These are phyloP conservation scores for Sialia sialis DNA, from an alignment of 2,113 vertebrate genomes.

Conservation along the genomic window DNA sequence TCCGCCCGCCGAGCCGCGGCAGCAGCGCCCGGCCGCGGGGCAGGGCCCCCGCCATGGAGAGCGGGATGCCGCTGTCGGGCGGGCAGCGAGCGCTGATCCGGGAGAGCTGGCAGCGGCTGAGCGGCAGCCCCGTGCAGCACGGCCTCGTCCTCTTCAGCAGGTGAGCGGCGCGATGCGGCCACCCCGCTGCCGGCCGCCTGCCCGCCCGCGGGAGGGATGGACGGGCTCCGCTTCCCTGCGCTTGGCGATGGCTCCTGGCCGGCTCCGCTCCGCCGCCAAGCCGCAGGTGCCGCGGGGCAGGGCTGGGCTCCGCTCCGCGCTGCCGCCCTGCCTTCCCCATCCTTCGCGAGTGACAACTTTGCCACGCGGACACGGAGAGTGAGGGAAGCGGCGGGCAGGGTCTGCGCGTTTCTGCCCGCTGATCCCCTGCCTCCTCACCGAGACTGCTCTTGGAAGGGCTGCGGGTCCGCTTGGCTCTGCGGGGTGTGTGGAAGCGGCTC, in stretches of 20 bases:
- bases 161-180: constrained; percentile 51
- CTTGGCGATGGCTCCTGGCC: background rate
- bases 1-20: background rate
- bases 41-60: constrained; percentile 58
- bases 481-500: background rate
- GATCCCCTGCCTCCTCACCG: background rate
- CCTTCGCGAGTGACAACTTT: background rate
- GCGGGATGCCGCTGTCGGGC: constrained; percentile 66
- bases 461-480: background rate
- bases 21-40: background rate
- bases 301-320: background rate
- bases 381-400: background rate
- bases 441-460: background rate
- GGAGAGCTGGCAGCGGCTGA: constrained; percentile 88
- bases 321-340: background rate
- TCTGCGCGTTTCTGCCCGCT: fast-evolving
- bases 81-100: constrained; percentile 87
- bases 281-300: background rate
- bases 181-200: background rate
- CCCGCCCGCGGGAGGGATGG: background rate
- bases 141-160: constrained; percentile 88
- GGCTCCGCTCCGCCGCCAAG: too few relatives aligned
- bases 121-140: constrained; percentile 86
- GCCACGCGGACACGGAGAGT: background rate
- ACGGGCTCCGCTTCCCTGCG: background rate